These are phyloP conservation scores for Agrenia bidenticulata DNA, from an alignment of 2,888 invertebrate genomes.

Conservation along the genomic window DNA sequence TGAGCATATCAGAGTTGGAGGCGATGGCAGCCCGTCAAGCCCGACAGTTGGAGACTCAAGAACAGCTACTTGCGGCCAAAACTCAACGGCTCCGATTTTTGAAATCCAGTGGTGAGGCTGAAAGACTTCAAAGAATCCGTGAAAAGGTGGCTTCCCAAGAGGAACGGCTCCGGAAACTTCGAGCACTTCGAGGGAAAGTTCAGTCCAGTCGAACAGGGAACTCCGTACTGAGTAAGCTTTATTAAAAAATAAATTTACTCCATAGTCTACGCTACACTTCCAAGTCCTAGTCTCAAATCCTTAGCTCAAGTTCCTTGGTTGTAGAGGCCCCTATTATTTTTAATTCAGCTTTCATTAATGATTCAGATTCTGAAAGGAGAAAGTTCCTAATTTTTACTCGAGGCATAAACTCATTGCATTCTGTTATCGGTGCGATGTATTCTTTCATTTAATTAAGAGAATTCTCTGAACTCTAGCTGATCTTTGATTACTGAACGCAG, in stretches of 20 bases:
- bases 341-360: no score
- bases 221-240: conserved; percentile 81
- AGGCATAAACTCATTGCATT: no score
- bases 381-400: no score
- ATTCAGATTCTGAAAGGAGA: no score
- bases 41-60: conserved; percentile 95
- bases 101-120: conserved; percentile 81
- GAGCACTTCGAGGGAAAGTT: conserved; percentile 89
- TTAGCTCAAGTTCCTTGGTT: no score
- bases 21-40: conserved; percentile 97
- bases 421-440: no score
- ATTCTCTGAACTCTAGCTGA: no score
- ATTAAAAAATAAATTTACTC: background rate
- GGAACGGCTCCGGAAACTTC: conserved; percentile 84
- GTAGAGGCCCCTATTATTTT: no score
- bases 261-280: conserved; percentile 7
- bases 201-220: conserved; percentile 89
- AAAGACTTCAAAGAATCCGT: conserved; percentile 72
- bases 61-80: conserved; percentile 84
- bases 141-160: conserved; percentile 94
- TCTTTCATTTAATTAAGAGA: no score
- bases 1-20: conserved; percentile 72
- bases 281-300: conserved; percentile 4
- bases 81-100: conserved; percentile 90
- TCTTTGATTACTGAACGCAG: no score